A percentile compares a stretch with the other conserved stretches of the same genome.
Evolutionary conservation across 2,113 vertebrate genomes (phyloP).

Genomic region (Phalacrocorax brasilianus): DNA sequence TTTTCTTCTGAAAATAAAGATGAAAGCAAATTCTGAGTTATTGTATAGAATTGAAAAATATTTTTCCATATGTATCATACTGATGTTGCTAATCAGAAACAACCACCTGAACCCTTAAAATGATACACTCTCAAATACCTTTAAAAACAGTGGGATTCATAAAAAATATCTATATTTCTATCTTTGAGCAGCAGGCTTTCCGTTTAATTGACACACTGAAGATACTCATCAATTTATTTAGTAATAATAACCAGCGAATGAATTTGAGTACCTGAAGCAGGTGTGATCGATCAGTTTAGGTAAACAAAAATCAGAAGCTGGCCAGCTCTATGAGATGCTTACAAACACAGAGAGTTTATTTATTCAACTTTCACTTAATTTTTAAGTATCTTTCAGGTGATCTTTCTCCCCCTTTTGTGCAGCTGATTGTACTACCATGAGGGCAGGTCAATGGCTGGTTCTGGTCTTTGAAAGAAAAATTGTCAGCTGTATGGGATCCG

Average conservation of each 20-base stretch:
- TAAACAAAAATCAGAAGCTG: not conserved
- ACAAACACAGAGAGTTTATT: not conserved
- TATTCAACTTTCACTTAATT: not conserved
- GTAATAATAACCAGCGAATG: not conserved
- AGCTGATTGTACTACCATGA: not conserved
- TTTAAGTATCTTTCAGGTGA: accelerated
- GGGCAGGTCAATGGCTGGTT: not conserved
- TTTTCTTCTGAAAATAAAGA: not conserved
- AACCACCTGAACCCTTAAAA: not conserved
- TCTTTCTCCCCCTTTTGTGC: not conserved
- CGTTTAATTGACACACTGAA: not conserved
- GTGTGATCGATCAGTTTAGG: not conserved
- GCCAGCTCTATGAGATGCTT: not conserved
- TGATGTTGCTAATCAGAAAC: not conserved
- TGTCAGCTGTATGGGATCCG: not conserved
- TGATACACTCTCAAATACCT: accelerated
- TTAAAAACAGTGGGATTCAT: not conserved
- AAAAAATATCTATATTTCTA: not conserved
- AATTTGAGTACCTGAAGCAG: not conserved
- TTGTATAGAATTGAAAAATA: not conserved
- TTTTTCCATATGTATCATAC: not conserved
- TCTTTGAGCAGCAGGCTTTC: not conserved
- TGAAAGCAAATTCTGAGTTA: not conserved
- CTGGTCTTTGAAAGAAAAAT: not conserved
- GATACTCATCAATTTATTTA: not conserved